Conservation (phyloP, 1,140 invertebrate genomes). For the Uloborus diversus region DNA sequence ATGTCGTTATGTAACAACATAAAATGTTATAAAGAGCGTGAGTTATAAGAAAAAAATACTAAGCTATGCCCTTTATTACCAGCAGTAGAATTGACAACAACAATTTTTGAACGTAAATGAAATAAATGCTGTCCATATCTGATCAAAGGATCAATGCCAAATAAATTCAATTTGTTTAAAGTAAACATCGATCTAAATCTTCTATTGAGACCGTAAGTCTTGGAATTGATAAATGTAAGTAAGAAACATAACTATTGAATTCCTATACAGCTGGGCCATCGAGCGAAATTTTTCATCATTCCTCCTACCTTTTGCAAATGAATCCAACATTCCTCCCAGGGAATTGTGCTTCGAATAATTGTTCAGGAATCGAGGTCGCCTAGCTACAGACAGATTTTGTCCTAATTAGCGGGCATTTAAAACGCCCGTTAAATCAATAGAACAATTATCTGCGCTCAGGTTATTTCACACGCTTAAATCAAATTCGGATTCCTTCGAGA, state of each 20-base stretch:
- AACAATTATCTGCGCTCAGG: conserved; percentile 53
- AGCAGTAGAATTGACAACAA: no score
- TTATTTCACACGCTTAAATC: conserved; percentile 52
- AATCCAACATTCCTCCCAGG: conserved; percentile 17
- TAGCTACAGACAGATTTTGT: conserved; percentile 20
- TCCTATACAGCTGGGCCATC: conserved; percentile 19
- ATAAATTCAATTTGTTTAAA: no score
- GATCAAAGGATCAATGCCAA: no score
- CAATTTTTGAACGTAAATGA: no score
- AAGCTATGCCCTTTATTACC: no score
- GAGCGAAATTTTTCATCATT: conserved; percentile 49
- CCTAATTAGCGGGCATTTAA: conserved; percentile 54
- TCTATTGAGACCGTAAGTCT: background rate
- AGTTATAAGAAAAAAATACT: no score
- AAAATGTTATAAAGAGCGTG: no score
- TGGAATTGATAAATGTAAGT: conserved; percentile 27
- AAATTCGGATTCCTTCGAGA: conserved; percentile 43
- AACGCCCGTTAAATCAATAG: conserved; percentile 53
- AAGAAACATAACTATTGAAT: conserved; percentile 48
- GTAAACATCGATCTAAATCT: background rate
- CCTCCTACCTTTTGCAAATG: conserved; percentile 30
- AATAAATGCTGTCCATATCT: no score
- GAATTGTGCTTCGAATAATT: conserved; percentile 44
- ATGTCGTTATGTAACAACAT: no score
- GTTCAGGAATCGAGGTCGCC: conserved; percentile 42